Evolutionary conservation across 1,140 invertebrate genomes (phyloP), one percentile per base, ranked within the genome.

Genomic region (Nasonia giraulti): DNA sequence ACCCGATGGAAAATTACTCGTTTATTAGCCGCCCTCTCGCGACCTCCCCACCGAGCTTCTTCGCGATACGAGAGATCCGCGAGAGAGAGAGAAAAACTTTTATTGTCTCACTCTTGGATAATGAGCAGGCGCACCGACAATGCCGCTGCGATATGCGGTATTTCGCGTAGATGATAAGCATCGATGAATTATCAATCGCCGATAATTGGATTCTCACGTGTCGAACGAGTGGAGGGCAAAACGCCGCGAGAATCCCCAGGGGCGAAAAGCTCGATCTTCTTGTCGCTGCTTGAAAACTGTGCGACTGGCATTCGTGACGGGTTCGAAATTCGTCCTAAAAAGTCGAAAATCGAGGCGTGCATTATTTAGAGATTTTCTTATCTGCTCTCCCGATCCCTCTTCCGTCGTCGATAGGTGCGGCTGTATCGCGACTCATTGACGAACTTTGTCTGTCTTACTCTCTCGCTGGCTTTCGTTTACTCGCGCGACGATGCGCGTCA

Each of bases 291-390:
- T n/a, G n/a, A 17, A 23, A 77, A n/a, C 11, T 44, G 40, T 44
- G 40, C 40, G 40, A 44, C 27, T 71, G 31, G 23, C 31, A 27
- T 14, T 40, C 8, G 88, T 85, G 87, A 86, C 80, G 87, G 80
- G 85, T 88, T 87, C 83, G 87, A 88, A 89, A 88, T 89, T 88
- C 20, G 50, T 31, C 83, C 76, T 78, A 76, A 90, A 89, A 90
- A 90, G 84, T 89, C 85, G 88, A 89, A 91, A 90, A 89, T 91
- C 88, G 89, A 89, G 90, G 84, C 78, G 75, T 90, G 89, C 88
- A 90, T 91, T 90, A 90, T 91, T 90, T 87, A 90, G 71, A 68
- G n/a, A 44, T 74, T 78, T 85, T 85, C 50, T 82, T 50, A 73
- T 37, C 71, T 62, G 1, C 55, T 50, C 1, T 62, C 23, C 11